Evolutionary conservation across 37 sponge, comb jelly and placozoan genomes (phyloP).

Genomic region (Cladorhizidae sp.): DNA sequence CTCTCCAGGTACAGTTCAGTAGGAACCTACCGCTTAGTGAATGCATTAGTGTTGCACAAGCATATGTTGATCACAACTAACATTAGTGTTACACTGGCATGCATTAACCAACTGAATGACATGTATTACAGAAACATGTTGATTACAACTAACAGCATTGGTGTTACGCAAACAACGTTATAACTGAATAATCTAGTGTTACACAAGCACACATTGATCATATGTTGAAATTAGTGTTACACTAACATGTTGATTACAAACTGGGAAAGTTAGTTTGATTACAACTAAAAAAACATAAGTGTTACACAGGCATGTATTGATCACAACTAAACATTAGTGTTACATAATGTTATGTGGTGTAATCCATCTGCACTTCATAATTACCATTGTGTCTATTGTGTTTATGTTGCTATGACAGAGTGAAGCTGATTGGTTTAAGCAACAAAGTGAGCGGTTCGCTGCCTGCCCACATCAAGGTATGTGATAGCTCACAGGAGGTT

Average conservation of each 20-base stretch:
- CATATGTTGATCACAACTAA: too few species aligned
- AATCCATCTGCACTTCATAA: too few species aligned
- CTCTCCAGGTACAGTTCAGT: slow-evolving; percentile 20
- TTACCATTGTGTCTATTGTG: not conserved
- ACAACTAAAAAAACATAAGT: too few species aligned
- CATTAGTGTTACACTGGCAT: not conserved
- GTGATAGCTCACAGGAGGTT: too few species aligned
- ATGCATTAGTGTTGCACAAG: not conserved
- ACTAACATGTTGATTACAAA: too few species aligned
- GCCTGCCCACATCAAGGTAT: slow-evolving; percentile 24
- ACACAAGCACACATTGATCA: not conserved
- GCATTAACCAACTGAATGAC: too few species aligned
- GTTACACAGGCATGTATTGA: too few species aligned
- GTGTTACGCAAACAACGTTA: not conserved
- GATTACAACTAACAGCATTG: not conserved
- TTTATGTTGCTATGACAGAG: not conserved
- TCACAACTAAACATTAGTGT: too few species aligned
- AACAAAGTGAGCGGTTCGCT: not conserved
- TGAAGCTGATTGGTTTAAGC: slow-evolving; percentile 40
- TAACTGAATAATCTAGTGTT: not conserved
- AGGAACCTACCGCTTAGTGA: too few species aligned
- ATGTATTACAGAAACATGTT: not conserved
- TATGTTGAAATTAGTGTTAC: too few species aligned
- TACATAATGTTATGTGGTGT: not conserved
- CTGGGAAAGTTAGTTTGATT: too few species aligned